Evolutionary conservation across 1,140 invertebrate species (phyloP), one percentile per base, ranked within the genome.

Genomic region (Drosophila subobscura): DNA sequence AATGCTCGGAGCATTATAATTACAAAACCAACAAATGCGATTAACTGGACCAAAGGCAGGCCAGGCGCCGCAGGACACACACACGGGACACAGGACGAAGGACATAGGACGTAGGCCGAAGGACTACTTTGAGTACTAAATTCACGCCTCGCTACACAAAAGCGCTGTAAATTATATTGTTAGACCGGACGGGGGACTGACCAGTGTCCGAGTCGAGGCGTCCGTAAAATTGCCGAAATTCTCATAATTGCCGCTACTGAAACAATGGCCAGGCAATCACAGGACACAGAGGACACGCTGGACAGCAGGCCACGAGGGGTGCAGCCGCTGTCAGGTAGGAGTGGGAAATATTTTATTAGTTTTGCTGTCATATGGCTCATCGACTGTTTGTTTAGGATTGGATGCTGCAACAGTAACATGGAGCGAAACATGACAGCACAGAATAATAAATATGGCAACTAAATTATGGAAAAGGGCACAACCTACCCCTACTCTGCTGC

Each of bases 101-200:
- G 5, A 27, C 25, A 5, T 44, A 40, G 25, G 20, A 14, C 29
- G n/a, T 8, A 41, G 42, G 58, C 46, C 50, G 54, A 65, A 12
- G 33, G 33, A 53, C 37, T 56, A 74, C 66, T 64, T 77, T 72
- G 56, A 55, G 63, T 66, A 75, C 54, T 53, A 54, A 79, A 90
- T 90, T 90, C 86, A 90, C 86, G 88, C 86, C 83, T 90, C 86
- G 84, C 86, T 90, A 88, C 88, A 90, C 86, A 90, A 90, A 90
- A 90, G 88, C 81, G 67, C 67, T 79, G 86, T 90, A 90, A 90
- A 90, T 90, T 90, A 90, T 79, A 73, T 76, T 79, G 72, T 90
- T 90, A 90, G 46, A 29, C 25, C 29, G 16, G 23, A 37, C 16
- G 25, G 8, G n/a, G 42, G 2, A 45, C 66, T 79, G 80, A 65